Evolutionary conservation across 2,113 vertebrate genomes (phyloP).

Genomic region (Heptranchias perlo): DNA sequence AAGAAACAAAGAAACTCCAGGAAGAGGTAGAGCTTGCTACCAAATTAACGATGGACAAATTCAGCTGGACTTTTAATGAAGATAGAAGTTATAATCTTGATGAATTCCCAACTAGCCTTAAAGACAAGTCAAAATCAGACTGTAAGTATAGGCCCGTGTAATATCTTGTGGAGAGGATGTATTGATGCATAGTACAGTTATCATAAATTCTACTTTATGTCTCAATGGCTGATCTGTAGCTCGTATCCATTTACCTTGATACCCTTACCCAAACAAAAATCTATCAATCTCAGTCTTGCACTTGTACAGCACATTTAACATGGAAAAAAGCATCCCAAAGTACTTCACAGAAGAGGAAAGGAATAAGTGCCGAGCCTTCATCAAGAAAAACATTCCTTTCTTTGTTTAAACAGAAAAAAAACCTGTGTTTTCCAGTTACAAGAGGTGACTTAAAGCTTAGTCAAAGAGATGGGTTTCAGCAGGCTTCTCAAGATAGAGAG

Average conservation of each 20-base stretch:
- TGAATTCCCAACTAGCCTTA: not conserved
- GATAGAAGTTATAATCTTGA: not conserved
- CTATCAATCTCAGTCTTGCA: too few species aligned
- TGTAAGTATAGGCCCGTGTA: not conserved
- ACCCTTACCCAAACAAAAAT: too few species aligned
- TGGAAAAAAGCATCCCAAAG: not conserved
- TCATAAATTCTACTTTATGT: not conserved
- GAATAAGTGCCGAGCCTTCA: not conserved
- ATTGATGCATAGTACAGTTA: not conserved
- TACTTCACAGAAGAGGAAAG: not conserved
- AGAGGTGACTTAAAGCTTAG: not conserved
- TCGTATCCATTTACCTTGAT: not conserved
- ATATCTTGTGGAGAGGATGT: not conserved
- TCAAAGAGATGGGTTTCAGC: not conserved
- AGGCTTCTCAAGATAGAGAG: not conserved
- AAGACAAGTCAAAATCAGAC: not conserved
- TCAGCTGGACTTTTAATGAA: slow-evolving; percentile 24
- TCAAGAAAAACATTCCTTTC: not conserved
- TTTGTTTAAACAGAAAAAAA: not conserved
- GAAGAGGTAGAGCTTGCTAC: slow-evolving; percentile 54
- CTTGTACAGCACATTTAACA: not conserved
- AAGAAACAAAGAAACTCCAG: slow-evolving; percentile 53
- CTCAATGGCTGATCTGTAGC: not conserved
- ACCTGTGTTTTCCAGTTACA: not conserved
- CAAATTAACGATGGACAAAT: slow-evolving; percentile 48